These are phyloP conservation scores for Aphaenogaster ashmeadi DNA, from an alignment of 1,140 invertebrate genomes.

Conservation along the genomic window DNA sequence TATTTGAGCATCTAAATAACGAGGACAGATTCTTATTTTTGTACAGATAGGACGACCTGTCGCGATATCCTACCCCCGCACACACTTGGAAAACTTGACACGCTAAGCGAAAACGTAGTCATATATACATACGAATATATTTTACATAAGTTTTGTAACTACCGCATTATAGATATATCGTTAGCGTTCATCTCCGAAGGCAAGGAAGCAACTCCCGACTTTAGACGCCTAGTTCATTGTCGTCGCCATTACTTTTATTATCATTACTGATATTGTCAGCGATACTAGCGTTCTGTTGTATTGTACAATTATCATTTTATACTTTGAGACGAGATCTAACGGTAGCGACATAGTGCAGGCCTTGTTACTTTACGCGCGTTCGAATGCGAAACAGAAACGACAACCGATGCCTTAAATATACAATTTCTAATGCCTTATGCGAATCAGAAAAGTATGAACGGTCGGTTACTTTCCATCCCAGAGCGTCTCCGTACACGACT, in stretches of 20 bases:
- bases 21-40: slow-evolving; percentile 77
- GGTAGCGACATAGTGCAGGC: slow-evolving; percentile 40
- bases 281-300: slow-evolving; percentile 14
- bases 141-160: slow-evolving; percentile 53
- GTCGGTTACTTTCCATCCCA: slow-evolving; percentile 27
- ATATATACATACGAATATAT: slow-evolving; percentile 43
- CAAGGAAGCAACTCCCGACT: slow-evolving; percentile 5
- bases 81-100: slow-evolving; percentile 11
- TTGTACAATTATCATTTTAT: slow-evolving; percentile 39
- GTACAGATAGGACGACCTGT: slow-evolving; percentile 71
- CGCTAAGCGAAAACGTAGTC: slow-evolving; percentile 43
- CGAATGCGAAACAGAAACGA: slow-evolving; percentile 58
- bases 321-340: slow-evolving; percentile 39
- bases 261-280: slow-evolving; percentile 1
- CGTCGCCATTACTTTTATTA: slow-evolving; percentile 18
- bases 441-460: slow-evolving; percentile 49
- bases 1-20: slow-evolving; percentile 71
- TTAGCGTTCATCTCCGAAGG: slow-evolving; percentile 23
- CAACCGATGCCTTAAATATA: slow-evolving; percentile 61
- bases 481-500: slow-evolving; percentile 4
- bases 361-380: slow-evolving; percentile 59
- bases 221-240: slow-evolving; percentile 34
- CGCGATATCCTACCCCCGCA: slow-evolving; percentile 37
- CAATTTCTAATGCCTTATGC: slow-evolving; percentile 62
- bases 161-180: slow-evolving; percentile 19